Base-by-base conservation (phyloP, 2,888 invertebrate genomes). In the Tipula lateralis region DNA sequence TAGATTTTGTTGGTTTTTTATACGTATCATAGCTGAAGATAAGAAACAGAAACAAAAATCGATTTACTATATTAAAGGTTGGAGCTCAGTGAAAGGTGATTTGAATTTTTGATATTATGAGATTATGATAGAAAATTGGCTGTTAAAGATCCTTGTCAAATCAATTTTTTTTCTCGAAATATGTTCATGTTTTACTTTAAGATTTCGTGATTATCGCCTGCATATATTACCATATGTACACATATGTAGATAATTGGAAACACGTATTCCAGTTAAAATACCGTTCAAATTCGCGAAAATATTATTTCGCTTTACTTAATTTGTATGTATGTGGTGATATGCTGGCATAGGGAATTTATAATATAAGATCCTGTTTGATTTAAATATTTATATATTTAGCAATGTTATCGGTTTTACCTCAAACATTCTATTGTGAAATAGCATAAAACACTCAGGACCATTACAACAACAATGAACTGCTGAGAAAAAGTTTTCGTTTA, bases 71-170 rank as follows among this genome's bases (percentile, higher is more conserved):
- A 66, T 66, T 66, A 66, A 66, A 66, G 66, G 66, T 66, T 66
- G 24, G 24, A 66, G 44, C 44, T 50, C 16, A 50, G 66, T 66
- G 66, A 66, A 66, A 66, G 66, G 66, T 66, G 66, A 66, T 66
- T 66, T 66, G 66, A 66, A 66, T 66, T 66, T 66, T 66, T 66
- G 66, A 66, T 66, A 66, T 66, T 66, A 66, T 24, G 66, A 24
- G 66, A 66, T 66, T 66, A 66, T 66, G 66, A 66, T 66, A 66
- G 66, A 66, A 66, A 66, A 66, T 66, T 66, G 66, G 66, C 66
- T 66, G 66, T 66, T 66, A 66, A 66, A 66, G 44, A 50, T 50
- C 16, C 44, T 50, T 50, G 44, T 50, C 16, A 16, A 50, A 50
- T 16, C 16, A 50, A 50, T 50, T 16, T 50, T 44, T 66, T 24